Evolutionary conservation across 1,140 invertebrate species (phyloP), one percentile per base, ranked within the genome.

Genomic region (Anastrepha ludens): DNA sequence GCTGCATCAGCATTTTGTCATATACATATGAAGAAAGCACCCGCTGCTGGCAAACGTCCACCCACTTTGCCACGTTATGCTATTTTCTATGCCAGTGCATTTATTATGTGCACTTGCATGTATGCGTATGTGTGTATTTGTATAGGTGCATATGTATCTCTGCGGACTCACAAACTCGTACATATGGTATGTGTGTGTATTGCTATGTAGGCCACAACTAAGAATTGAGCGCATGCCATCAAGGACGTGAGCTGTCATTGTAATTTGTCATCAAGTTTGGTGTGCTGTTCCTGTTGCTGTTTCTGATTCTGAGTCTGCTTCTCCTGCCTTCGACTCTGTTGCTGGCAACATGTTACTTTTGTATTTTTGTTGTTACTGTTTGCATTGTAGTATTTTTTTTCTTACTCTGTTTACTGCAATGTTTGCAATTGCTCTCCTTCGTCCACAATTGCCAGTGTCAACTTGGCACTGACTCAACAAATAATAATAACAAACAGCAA

Each of bases 401-500:
- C 20, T 44, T 15, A 20, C 41, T 70, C 29, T 55, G 74, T 55
- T 78, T 55, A 78, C 47, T 81, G 44, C 74, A 29, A 55, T 81
- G 74, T 55, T 81, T 81, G 15, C 47, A 47, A 47, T 55, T 81
- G 74, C 74, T 55, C 74, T 55, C 44, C 47, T 55, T 81, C 47
- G 74, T 41, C 74, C 47, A 55, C 74, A 81, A 81, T 81, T 81
- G 74, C 74, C 74, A 81, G 74, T 81, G 74, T 81, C 74, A 81
- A 81, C 74, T 55, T 81, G 74, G 74, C 74, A 81, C 74, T 81
- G 74, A 81, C 74, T 81, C 74, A 81, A 81, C 74, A 81, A 58
- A 81, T 81, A 81, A 81, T 55, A 81, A 81, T 29, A 81, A 50
- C 47, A 50, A 29, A 50, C 15, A 78, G 41, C 44, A 81, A 81